A percentile compares a stretch with the other conserved stretches of the same genome.
Evolutionary conservation across 2,797 vertebrate genomes (phyloP).

Genomic region (Babyrousa celebensis): DNA sequence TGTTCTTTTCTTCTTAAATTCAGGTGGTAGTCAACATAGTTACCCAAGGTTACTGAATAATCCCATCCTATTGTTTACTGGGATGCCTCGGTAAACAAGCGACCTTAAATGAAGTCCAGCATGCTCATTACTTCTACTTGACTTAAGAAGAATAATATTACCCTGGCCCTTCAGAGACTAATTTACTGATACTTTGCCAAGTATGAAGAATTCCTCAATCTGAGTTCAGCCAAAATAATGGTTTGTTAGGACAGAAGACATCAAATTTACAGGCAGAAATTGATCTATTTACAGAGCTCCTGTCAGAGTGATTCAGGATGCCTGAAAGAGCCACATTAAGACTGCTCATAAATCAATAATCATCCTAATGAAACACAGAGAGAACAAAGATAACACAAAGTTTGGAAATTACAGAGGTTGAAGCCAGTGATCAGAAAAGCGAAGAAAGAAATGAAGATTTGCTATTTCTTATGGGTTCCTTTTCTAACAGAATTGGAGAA

Average conservation of each 20-base stretch:
- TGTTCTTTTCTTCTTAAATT: not conserved
- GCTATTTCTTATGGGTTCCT: not conserved
- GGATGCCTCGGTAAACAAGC: not conserved
- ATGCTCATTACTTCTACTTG: slow-evolving; percentile 1
- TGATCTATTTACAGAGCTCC: slow-evolving; percentile 71
- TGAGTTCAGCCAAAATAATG: slow-evolving; percentile 52
- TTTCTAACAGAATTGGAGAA: slow-evolving; percentile 24
- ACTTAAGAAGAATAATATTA: slow-evolving; percentile 12
- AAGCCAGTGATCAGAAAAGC: not conserved
- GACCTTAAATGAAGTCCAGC: not conserved
- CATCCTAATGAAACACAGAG: slow-evolving; percentile 56
- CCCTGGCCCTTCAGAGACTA: slow-evolving; percentile 22
- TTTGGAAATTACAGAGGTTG: slow-evolving; percentile 10
- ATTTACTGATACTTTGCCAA: slow-evolving; percentile 44
- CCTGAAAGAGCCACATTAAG: slow-evolving; percentile 58
- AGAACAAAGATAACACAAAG: slow-evolving; percentile 27
- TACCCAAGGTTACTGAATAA: not conserved
- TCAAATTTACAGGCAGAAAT: slow-evolving; percentile 64
- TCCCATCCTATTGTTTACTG: not conserved
- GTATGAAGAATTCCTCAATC: slow-evolving; percentile 60
- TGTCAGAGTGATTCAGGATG: slow-evolving; percentile 65
- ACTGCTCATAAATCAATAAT: slow-evolving; percentile 75
- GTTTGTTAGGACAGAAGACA: slow-evolving; percentile 61
- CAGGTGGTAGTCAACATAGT: not conserved
- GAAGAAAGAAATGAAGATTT: not conserved